phyloP scores from a whole-genome alignment of 1,140 invertebrate species.

The Oncopodura yosiiana region DNA sequence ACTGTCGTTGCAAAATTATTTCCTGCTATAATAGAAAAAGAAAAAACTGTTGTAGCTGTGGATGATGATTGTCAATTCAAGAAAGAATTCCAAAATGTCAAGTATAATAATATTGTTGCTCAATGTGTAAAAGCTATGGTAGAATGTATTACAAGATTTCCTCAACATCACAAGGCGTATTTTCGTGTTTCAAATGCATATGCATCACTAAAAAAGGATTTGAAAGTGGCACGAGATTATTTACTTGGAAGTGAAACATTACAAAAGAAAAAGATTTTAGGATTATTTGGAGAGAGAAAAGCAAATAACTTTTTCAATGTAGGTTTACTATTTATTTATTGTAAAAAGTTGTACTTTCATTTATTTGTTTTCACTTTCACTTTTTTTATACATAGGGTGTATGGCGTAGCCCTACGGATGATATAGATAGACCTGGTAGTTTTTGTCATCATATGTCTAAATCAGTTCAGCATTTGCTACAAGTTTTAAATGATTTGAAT shows the following conservation, averaged over 20 bases:
- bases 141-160: conserved; percentile 71
- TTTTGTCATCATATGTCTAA: conserved; percentile 84
- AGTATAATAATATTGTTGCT: conserved; percentile 39
- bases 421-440: conserved; percentile 83
- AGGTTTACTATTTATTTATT: conserved; percentile 37
- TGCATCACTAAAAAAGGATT: conserved; percentile 58
- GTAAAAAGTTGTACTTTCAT: neutral
- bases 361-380: conserved; percentile 4
- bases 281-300: conserved; percentile 76
- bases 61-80: conserved; percentile 11
- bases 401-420: conserved; percentile 78
- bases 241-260: conserved; percentile 53
- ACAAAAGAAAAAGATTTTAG: conserved; percentile 53
- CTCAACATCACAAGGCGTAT: conserved; percentile 84
- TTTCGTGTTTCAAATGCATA: conserved; percentile 78
- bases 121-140: conserved; percentile 66
- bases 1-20: neutral
- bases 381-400: conserved; percentile 52
- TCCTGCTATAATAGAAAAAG: too few species aligned
- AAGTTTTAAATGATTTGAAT: conserved; percentile 64
- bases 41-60: neutral
- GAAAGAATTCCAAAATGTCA: conserved; percentile 18
- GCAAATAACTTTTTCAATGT: conserved; percentile 81
- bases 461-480: conserved; percentile 66
- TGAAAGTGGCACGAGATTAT: conserved; percentile 55